Conservation (phyloP, 2,888 invertebrate species). For the Melinaea marsaeus region DNA sequence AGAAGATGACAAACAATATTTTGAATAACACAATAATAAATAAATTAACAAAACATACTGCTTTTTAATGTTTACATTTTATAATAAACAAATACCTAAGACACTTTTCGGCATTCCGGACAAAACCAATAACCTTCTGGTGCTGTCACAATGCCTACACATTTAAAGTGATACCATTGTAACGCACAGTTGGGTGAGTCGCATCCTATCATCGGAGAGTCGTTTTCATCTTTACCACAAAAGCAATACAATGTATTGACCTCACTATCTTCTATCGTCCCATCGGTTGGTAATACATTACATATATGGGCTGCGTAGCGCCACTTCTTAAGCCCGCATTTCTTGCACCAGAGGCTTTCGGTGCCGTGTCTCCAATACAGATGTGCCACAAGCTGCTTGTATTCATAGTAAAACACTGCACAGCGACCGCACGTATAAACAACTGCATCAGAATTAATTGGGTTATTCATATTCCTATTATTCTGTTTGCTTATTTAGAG, state of each 20-base stretch:
- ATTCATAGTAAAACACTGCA: conserved; percentile 47
- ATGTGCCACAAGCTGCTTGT: conserved; percentile 55
- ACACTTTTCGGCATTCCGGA: conserved; percentile 40
- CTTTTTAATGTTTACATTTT: neutral
- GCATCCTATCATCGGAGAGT: conserved; percentile 57
- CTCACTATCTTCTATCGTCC: conserved; percentile 34
- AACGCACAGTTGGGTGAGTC: conserved; percentile 47
- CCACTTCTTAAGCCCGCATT: conserved; percentile 53
- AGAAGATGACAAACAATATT: too few relatives aligned
- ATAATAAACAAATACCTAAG: neutral
- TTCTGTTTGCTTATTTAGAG: conserved; percentile 13
- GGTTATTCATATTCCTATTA: conserved; percentile 41
- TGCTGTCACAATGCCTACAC: conserved; percentile 49
- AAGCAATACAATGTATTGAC: conserved; percentile 48
- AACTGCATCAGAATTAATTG: conserved; percentile 30
- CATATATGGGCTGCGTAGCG: conserved; percentile 53
- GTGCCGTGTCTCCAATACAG: conserved; percentile 64
- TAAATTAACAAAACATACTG: neutral
- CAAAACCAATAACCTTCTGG: conserved; percentile 61
- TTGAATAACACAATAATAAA: neutral
- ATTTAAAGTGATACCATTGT: conserved; percentile 60
- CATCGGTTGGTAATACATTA: conserved; percentile 51
- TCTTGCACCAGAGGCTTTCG: conserved; percentile 49
- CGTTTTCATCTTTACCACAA: conserved; percentile 48
- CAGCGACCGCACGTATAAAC: conserved; percentile 51